Conservation (phyloP, 2,888 invertebrate species). For the Thecophora atra region DNA sequence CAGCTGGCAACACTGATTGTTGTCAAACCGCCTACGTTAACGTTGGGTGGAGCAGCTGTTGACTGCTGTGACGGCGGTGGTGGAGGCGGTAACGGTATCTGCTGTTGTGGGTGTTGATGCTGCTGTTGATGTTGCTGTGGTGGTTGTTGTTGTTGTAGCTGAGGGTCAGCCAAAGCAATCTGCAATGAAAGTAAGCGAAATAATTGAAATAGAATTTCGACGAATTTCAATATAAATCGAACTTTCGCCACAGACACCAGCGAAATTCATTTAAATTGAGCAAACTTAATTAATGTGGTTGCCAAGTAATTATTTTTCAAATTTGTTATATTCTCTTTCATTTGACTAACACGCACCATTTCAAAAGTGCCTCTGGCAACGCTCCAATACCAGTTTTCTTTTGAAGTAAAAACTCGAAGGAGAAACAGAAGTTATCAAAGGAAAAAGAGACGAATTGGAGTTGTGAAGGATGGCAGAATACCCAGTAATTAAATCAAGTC, state of each 20-base stretch:
- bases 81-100: slow-evolving; percentile 45
- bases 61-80: slow-evolving; percentile 54
- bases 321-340: not conserved
- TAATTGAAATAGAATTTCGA: slow-evolving; percentile 6
- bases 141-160: slow-evolving; percentile 43
- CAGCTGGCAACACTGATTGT: slow-evolving; percentile 37
- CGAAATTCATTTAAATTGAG: not conserved
- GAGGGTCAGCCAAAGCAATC: slow-evolving; percentile 57
- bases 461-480: not conserved
- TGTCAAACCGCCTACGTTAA: slow-evolving; percentile 42
- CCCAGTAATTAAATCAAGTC: slow-evolving; percentile 46
- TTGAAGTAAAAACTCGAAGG: not conserved
- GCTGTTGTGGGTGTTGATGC: slow-evolving; percentile 43
- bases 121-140: slow-evolving; percentile 44
- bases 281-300: slow-evolving; percentile 27
- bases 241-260: not conserved
- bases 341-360: not conserved
- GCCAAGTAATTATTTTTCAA: slow-evolving; percentile 13
- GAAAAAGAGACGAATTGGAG: too few relatives aligned
- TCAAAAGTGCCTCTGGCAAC: slow-evolving; percentile 27
- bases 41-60: slow-evolving; percentile 48
- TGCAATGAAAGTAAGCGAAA: slow-evolving; percentile 41
- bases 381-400: slow-evolving; percentile 22
- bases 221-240: not conserved
- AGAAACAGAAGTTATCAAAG: too few relatives aligned